Percentiles rank a stretch among this genome's conserved stretches.
phyloP scores from a whole-genome alignment of 2,797 vertebrate species.

The Chaunax sp. region DNA sequence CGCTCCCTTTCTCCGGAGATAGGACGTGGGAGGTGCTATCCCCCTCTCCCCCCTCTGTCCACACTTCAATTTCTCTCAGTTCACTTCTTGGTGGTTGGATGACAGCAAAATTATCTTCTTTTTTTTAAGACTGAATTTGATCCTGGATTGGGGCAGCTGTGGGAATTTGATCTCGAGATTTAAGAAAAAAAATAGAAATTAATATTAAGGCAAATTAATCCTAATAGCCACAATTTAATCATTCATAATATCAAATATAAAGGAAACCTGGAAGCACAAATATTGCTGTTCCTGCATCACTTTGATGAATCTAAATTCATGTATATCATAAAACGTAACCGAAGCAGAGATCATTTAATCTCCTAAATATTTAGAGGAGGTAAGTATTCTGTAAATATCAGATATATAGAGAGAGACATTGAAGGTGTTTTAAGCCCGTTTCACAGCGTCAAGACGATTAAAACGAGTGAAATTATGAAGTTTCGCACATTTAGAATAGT shows the following conservation, averaged over 20 bases:
- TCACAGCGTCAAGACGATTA: too few relatives aligned
- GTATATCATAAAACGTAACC: constrained; percentile 29
- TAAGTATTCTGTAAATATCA: too few relatives aligned
- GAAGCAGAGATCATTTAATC: constrained; percentile 14
- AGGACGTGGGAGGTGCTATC: constrained; percentile 83
- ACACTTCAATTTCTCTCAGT: constrained; percentile 65
- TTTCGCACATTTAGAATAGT: too few relatives aligned
- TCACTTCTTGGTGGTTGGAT: constrained; percentile 52
- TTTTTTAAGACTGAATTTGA: neutral
- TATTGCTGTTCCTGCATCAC: constrained; percentile 6
- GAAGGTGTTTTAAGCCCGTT: too few relatives aligned
- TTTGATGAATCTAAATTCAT: constrained; percentile 22
- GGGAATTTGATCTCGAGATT: neutral
- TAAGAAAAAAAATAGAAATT: too few relatives aligned
- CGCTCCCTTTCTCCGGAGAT: constrained; percentile 51
- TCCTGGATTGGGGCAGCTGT: neutral
- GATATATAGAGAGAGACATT: too few relatives aligned
- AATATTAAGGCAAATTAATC: neutral
- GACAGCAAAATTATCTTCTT: constrained; percentile 26
- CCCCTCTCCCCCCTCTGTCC: constrained; percentile 70
- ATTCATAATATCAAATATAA: neutral
- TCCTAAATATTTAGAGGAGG: too few relatives aligned
- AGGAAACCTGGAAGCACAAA: constrained; percentile 3
- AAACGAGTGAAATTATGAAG: too few relatives aligned
- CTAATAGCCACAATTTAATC: neutral